A percentile compares a stretch with the other conserved stretches of the same genome.
Evolutionary conservation across 64 coral and sea anemone genomes (phyloP).

Genomic region (Pachyseris speciosa): DNA sequence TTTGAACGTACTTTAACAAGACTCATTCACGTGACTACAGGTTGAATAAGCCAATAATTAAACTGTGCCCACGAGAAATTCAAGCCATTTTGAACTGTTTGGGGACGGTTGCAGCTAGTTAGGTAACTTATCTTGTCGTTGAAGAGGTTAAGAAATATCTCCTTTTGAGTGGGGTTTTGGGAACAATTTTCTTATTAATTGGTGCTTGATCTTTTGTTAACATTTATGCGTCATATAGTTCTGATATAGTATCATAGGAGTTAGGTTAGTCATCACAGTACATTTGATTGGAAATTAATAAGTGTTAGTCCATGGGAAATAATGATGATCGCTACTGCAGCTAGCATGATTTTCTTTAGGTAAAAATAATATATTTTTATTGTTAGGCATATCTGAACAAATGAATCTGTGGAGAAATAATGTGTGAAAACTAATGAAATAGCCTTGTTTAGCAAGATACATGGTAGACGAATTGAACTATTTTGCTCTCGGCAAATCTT

Average conservation of each 20-base stretch:
- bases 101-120: background rate
- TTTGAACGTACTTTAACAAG: no score
- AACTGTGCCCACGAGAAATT: no score
- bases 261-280: background rate
- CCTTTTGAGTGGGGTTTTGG: background rate
- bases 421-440: background rate
- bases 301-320: no score
- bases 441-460: no score
- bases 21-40: background rate
- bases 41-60: no score
- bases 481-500: no score
- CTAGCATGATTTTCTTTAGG: background rate
- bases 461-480: no score
- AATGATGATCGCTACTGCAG: no score
- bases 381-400: constrained; percentile 13
- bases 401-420: background rate
- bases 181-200: background rate
- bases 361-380: constrained; percentile 34
- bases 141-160: background rate
- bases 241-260: no score
- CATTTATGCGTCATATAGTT: no score
- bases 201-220: no score
- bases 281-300: background rate
- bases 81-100: background rate
- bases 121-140: background rate